A percentile compares a stretch with the other conserved stretches of the same genome.
Evolutionary conservation across 2,888 invertebrate species (phyloP).

Genomic region (Drosophila siamana): DNA sequence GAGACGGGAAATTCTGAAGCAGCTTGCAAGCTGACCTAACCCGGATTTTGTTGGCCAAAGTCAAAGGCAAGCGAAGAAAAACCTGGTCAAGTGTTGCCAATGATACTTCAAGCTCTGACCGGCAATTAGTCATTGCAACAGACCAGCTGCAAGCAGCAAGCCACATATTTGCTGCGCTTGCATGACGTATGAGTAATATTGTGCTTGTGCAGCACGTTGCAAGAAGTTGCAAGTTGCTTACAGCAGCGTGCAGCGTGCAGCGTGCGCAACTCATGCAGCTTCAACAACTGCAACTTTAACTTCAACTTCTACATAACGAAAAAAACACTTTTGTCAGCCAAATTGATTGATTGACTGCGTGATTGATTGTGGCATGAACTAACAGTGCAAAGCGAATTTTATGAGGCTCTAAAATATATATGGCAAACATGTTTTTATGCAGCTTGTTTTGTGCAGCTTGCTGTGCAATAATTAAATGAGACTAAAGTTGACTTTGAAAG

Average conservation of each 20-base stretch:
- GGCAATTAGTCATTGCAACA: constrained; percentile 26
- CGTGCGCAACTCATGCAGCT: too few relatives aligned
- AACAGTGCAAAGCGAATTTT: too few relatives aligned
- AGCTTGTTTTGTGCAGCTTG: too few relatives aligned
- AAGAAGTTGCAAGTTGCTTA: too few relatives aligned
- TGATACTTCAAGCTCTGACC: constrained; percentile 13
- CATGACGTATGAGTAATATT: constrained; percentile 22
- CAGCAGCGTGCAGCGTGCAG: too few relatives aligned
- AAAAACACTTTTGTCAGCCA: neutral
- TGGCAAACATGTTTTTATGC: too few relatives aligned
- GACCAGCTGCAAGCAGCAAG: too few relatives aligned
- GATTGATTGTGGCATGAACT: neutral
- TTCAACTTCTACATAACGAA: too few relatives aligned
- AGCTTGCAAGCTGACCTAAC: neutral
- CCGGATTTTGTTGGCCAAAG: constrained; percentile 3
- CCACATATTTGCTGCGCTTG: constrained; percentile 3
- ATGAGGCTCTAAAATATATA: too few relatives aligned
- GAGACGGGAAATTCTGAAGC: neutral
- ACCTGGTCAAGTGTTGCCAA: constrained; percentile 25
- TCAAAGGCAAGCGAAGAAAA: constrained; percentile 6
- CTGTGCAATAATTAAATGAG: too few relatives aligned
- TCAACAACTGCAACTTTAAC: too few relatives aligned
- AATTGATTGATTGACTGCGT: neutral
- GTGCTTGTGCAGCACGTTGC: neutral
- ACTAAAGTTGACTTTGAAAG: too few relatives aligned